Percentiles rank a stretch among this genome's conserved stretches.
Conservation (phyloP, 2,797 vertebrate genomes). For the Erpetoichthys calabaricus region DNA sequence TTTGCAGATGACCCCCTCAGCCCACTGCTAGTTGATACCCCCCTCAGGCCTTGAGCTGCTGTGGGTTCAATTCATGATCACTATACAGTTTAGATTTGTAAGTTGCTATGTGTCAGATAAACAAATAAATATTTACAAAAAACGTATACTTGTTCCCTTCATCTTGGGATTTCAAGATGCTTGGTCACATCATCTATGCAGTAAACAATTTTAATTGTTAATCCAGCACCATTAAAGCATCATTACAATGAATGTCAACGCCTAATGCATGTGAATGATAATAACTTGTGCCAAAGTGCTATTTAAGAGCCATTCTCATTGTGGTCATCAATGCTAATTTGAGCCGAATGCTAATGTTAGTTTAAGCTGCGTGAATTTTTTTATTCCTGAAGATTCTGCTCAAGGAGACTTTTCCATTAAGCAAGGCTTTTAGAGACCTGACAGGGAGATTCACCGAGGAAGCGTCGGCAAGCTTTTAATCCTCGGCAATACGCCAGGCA, state of each 20-base stretch:
- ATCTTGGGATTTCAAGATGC: too few relatives aligned
- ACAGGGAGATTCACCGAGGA: slow-evolving; percentile 43
- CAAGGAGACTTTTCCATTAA: slow-evolving; percentile 36
- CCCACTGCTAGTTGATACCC: too few relatives aligned
- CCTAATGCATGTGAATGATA: slow-evolving; percentile 8
- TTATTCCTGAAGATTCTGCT: not conserved
- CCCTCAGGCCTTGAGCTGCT: too few relatives aligned
- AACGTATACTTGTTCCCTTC: too few relatives aligned
- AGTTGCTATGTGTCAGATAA: too few relatives aligned
- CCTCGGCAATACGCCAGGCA: not conserved
- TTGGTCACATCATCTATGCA: too few relatives aligned
- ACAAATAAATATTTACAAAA: too few relatives aligned
- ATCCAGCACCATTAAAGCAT: slow-evolving; percentile 10
- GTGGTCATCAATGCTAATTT: slow-evolving; percentile 62
- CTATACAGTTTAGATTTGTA: too few relatives aligned
- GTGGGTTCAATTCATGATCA: too few relatives aligned
- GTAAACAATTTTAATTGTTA: slow-evolving; percentile 5
- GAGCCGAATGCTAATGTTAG: slow-evolving; percentile 57
- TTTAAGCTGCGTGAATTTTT: slow-evolving; percentile 40
- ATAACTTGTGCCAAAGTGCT: slow-evolving; percentile 56
- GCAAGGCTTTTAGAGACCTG: slow-evolving; percentile 28
- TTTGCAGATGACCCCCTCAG: too few relatives aligned
- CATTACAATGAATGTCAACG: slow-evolving; percentile 12
- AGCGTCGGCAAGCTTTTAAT: slow-evolving; percentile 52
- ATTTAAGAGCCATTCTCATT: slow-evolving; percentile 66